Evolutionary conservation across 2,888 invertebrate species (phyloP).

Genomic region (Erannis defoliaria): DNA sequence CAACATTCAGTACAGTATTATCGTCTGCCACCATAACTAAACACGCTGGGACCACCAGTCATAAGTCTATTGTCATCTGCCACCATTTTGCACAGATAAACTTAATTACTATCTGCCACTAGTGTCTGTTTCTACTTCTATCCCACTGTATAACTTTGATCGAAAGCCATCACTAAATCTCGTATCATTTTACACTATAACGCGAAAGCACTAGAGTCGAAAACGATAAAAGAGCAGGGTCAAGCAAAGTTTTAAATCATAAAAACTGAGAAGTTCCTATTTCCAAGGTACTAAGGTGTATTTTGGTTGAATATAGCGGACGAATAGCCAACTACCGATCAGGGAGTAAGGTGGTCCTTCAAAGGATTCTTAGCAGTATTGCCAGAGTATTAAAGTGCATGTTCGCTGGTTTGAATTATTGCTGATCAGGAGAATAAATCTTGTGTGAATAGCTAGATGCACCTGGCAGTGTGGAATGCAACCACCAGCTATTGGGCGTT

Average conservation of each 20-base stretch:
- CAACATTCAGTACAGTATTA: too few species aligned
- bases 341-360: not conserved
- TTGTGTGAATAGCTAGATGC: conserved; percentile 61
- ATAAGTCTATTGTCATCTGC: too few species aligned
- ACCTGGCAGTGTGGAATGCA: conserved; percentile 75
- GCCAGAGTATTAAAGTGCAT: not conserved
- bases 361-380: conserved; percentile 20
- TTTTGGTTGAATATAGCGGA: conserved; percentile 1
- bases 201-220: not conserved
- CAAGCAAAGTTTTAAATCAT: too few species aligned
- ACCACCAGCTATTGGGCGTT: conserved; percentile 46
- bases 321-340: not conserved
- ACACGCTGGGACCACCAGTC: too few species aligned
- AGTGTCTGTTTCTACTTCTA: too few species aligned
- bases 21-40: too few species aligned
- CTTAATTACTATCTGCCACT: too few species aligned
- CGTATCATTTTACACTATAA: conserved; percentile 25
- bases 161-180: not conserved
- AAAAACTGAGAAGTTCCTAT: not conserved
- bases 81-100: too few species aligned
- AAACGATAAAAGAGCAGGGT: not conserved
- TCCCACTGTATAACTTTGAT: not conserved
- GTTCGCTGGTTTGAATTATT: conserved; percentile 21
- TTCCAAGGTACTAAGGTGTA: not conserved
- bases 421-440: conserved; percentile 52